A percentile compares a stretch with the other conserved stretches of the same genome.
These are phyloP conservation scores for Himantopus leucocephalus DNA, from an alignment of 2,113 vertebrate species.

Conservation along the genomic window DNA sequence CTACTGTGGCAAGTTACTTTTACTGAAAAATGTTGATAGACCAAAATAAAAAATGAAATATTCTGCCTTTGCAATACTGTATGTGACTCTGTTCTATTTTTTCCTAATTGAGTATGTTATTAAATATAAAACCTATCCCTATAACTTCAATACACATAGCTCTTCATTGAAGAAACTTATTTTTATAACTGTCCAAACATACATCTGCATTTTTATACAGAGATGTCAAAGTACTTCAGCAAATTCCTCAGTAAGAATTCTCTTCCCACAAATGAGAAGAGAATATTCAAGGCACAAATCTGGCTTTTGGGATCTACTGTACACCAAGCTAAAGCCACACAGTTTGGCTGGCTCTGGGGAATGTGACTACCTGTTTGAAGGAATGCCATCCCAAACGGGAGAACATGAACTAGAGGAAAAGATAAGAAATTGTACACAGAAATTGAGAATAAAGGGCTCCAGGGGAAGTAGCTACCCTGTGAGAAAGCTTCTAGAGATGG, in stretches of 20 bases:
- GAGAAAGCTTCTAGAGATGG: background rate
- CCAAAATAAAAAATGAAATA: background rate
- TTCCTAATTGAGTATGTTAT: background rate
- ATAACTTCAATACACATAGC: background rate
- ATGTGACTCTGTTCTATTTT: background rate
- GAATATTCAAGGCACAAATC: fast-evolving
- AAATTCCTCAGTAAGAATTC: background rate
- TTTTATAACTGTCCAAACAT: background rate
- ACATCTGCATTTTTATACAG: background rate
- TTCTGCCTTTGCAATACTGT: background rate
- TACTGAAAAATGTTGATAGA: background rate
- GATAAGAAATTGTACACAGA: background rate
- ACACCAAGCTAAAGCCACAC: background rate
- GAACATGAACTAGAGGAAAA: background rate
- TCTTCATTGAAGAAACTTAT: background rate
- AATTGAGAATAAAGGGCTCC: background rate
- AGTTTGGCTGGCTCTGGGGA: background rate
- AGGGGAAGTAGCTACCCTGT: background rate
- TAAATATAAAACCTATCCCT: background rate
- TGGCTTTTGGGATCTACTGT: background rate
- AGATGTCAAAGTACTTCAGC: background rate
- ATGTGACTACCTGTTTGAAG: background rate
- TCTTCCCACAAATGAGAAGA: background rate
- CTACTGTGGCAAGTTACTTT: background rate
- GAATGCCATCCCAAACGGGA: background rate